Evolutionary conservation across 2,113 vertebrate species (phyloP).

Genomic region (Heterocephalus glaber): DNA sequence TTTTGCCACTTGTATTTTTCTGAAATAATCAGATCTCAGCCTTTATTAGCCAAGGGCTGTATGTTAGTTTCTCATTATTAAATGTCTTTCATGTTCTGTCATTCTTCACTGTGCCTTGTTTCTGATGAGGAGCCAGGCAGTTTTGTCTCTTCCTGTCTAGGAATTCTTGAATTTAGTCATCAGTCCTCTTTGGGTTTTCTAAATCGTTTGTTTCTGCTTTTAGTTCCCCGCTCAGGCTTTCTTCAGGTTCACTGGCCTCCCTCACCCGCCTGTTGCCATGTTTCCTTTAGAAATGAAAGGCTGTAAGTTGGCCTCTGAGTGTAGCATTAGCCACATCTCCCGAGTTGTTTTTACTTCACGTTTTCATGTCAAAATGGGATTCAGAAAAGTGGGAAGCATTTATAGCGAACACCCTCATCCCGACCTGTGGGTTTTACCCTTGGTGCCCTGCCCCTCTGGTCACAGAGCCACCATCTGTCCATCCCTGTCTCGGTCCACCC

Average conservation of each 20-base stretch:
- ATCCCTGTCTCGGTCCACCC: not conserved
- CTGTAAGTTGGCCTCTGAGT: not conserved
- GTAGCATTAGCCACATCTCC: not conserved
- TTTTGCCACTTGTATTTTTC: not conserved
- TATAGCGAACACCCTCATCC: not conserved
- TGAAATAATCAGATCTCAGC: not conserved
- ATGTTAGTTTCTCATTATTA: not conserved
- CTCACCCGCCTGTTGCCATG: rapidly evolving
- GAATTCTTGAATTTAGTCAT: not conserved
- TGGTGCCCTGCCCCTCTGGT: not conserved
- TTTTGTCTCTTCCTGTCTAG: rapidly evolving
- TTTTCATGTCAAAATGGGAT: not conserved
- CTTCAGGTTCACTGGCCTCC: not conserved
- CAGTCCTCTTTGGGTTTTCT: not conserved
- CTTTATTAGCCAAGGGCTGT: not conserved
- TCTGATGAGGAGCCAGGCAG: not conserved
- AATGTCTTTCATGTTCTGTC: rapidly evolving
- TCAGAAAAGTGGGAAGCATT: not conserved
- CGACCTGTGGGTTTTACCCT: rapidly evolving
- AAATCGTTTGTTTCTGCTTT: too few species aligned
- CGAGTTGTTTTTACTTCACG: not conserved
- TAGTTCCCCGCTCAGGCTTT: not conserved
- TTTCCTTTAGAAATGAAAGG: not conserved
- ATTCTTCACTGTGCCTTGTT: not conserved
- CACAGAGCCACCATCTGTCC: rapidly evolving